Evolutionary conservation across 2,888 invertebrate genomes (phyloP), one percentile per base, ranked within the genome.

Genomic region (Drosophila niveifrons): DNA sequence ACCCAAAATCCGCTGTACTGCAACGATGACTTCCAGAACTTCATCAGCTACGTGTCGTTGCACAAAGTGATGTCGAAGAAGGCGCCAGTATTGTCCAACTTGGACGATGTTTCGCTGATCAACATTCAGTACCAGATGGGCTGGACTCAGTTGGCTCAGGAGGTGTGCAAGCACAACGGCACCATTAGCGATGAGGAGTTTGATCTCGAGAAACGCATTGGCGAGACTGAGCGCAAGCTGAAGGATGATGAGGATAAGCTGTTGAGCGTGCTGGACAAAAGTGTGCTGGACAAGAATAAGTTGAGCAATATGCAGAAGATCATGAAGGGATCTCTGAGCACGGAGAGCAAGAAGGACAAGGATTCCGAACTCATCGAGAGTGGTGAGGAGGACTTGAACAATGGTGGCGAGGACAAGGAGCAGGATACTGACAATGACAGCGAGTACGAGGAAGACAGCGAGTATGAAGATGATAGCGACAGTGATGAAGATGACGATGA

Each of bases 1-100:
- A 94, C 94, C 6, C 93, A 94, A 72, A 96, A 96, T 91, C 95
- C 95, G 1, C 92, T 97, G 39, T 93, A 94, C 46, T 96, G 96
- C 90, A 94, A 94, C 75, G 93, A 94, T 29, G 95, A 95, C 51
- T 95, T 96, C 86, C 94, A 94, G 77, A 93, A 94, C 58, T 94
- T 96, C 39, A 94, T 96, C 89, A 90, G 90, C 47, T 92, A 91
- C 66, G 90, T 90, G 0, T 89, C 90, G n/a, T 75, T 91, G 56
- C 31, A 80, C 89, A 52, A 67, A 2, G 46, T 57, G 0, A 28
- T 88, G 50, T 90, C 91, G 8, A 88, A 87, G 56, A 87, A 87
- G 46, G 68, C 90, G 46, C 86, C 89, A 0, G 66, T 70, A 6
- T 66, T 90, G 69, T 81, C 87, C 51, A 90, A 90, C 52, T 57